Percentiles rank a stretch among this genome's conserved stretches.
phyloP scores from a whole-genome alignment of 1,140 invertebrate genomes.

The Hormaphis cornu region DNA sequence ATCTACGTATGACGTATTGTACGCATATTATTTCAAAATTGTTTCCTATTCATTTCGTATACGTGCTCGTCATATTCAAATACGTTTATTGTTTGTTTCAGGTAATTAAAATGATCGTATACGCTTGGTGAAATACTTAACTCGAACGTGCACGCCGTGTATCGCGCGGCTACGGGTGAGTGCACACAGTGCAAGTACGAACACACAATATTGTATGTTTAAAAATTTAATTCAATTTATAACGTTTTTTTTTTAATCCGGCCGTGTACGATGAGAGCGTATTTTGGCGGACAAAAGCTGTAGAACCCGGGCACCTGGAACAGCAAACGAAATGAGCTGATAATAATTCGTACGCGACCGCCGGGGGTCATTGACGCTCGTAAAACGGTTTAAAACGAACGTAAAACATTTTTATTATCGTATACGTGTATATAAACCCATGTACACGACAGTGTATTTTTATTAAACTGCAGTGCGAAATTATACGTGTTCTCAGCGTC shows the following conservation, averaged over 20 bases:
- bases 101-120: slow-evolving; percentile 7
- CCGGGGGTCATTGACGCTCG: slow-evolving; percentile 6
- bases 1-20: too few relatives aligned
- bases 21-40: neutral
- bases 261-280: too few relatives aligned
- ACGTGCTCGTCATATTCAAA: neutral
- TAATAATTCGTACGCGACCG: neutral
- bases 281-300: too few relatives aligned
- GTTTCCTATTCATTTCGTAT: neutral
- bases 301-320: neutral
- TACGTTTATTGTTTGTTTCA: neutral
- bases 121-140: neutral
- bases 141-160: neutral
- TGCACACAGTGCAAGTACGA: too few relatives aligned
- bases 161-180: neutral
- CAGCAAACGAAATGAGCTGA: neutral
- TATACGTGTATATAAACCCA: too few relatives aligned
- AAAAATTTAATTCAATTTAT: too few relatives aligned
- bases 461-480: too few relatives aligned
- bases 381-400: neutral
- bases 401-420: too few relatives aligned
- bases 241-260: too few relatives aligned
- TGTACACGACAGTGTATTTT: too few relatives aligned
- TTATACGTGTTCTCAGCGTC: too few relatives aligned
- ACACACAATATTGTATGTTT: too few relatives aligned